Base-by-base conservation (phyloP, 2,888 invertebrate genomes). In the Epinotia bilunana region DNA sequence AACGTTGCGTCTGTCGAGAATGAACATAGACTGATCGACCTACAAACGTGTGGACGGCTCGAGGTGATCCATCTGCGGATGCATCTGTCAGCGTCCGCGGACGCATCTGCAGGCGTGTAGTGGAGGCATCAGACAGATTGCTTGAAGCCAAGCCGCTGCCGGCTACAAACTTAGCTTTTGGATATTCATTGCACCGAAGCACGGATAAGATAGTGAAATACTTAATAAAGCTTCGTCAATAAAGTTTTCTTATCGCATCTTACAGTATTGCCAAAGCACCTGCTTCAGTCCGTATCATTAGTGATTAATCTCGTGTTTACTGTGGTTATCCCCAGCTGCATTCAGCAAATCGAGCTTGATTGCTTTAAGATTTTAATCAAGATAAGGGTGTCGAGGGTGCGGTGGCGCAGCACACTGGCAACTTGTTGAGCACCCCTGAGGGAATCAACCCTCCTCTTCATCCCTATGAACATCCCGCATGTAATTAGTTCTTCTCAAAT, bases 331-430 rank as follows among this genome's bases (percentile, higher is more conserved):
- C 43, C 62, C 53, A 80, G 75, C 80, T 78, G 81, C 76, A 73
- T 75, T 78, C 70, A 63, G 77, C 78, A 81, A 85, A 85, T 81
- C 80, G 74, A 77, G 76, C 70, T 77, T 83, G 83, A 85, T 86
- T 86, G 79, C 83, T 82, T 84, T 80, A 78, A 88, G 90, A 91
- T 92, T 89, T 84, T 84, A 89, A 90, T 90, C 83, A 83, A 86
- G 90, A 91, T 91, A 88, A 81, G 74, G 78, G 78, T 80, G 77
- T 76, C 62, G 74, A 77, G 80, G 78, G 81, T 75, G 76, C 78
- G 78, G 49, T 78, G 80, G 80, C 76, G 82, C 12, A 20, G 28
- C n/a, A 83, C 79, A 82, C 85, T 83, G 84, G 81, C 81, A 83
- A 86, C 81, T 84, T 83, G 76, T 70, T 75, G 80, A 89, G 86